Base-by-base conservation (phyloP, 2,797 vertebrate genomes). In the Melanotaenia trifasciata region DNA sequence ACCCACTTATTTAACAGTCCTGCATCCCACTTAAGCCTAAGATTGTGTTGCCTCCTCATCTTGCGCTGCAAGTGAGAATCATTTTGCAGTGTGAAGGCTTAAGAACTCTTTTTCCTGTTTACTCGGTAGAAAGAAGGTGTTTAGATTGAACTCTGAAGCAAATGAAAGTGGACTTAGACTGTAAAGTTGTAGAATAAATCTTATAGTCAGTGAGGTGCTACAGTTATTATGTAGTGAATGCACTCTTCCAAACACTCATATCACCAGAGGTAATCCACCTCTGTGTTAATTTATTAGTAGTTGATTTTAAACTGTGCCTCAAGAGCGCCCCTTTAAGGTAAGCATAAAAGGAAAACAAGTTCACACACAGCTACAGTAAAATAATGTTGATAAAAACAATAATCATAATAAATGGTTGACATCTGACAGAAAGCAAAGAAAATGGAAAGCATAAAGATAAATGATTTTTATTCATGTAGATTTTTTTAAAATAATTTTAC, bases 1-100 rank as follows among this genome's bases (percentile, higher is more conserved):
- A 58, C 58, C 40, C 71, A 79, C 74, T 70, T 78, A 87, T 86
- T 88, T 85, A 89, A 87, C 63, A 61, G 72, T 64, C 64, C 79
- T 74, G 85, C 89, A 86, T 87, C 87, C 83, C 65, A 79, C 80
- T 87, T 90, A 89, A 87, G 71, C 78, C 82, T 47, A 67, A 76
- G 70, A 88, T 76, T 83, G 78, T 82, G 70, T 80, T 84, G 76
- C 72, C 76, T 72, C 32, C 67, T 76, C 74, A 87, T 79, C 84
- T 72, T 85, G 81, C 66, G 51, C 60, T 77, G 51, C 72, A 73
- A 84, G 72, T 80, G 69, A 74, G 81, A 88, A 79, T 84, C 51
- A 61, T 68, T 78, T 24, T 13, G 66, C 74, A 10, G 38, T 64
- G 13, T 14, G 22, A 67, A 72, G 76, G 84, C 74, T 78, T 26